These are phyloP conservation scores for Carollia perspicillata DNA, from an alignment of 2,113 vertebrate genomes.

Conservation along the genomic window DNA sequence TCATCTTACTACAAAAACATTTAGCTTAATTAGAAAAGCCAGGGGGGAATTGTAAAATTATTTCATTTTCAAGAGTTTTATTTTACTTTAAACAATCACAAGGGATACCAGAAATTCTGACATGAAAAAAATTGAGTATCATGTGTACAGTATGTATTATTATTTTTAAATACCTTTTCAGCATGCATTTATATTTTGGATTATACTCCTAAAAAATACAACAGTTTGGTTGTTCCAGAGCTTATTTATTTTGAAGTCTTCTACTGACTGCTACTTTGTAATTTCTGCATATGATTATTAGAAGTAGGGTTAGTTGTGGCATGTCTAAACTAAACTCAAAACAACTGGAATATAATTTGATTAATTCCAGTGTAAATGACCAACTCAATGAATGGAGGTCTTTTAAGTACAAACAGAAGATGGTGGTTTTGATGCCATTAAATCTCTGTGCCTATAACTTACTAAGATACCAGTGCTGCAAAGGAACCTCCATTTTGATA, in stretches of 20 bases:
- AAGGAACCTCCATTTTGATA: background rate
- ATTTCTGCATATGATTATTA: slow-evolving; percentile 61
- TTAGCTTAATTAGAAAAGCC: background rate
- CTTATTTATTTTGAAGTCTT: slow-evolving; percentile 57
- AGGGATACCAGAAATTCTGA: background rate
- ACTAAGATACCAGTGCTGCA: background rate
- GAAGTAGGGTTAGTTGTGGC: slow-evolving; percentile 53
- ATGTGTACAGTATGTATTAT: background rate
- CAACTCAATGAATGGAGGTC: slow-evolving; percentile 44
- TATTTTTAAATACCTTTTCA: slow-evolving; percentile 36
- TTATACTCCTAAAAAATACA: slow-evolving; percentile 47
- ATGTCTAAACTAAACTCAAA: slow-evolving; percentile 73
- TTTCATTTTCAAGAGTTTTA: background rate
- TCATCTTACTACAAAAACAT: background rate
- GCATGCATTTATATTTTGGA: slow-evolving; percentile 61
- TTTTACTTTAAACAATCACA: slow-evolving; percentile 3
- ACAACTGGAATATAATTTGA: slow-evolving; percentile 60
- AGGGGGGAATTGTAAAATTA: background rate
- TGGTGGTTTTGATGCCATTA: slow-evolving; percentile 31
- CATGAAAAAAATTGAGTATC: background rate
- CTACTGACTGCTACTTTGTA: slow-evolving; percentile 49
- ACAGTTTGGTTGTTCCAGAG: slow-evolving; percentile 59
- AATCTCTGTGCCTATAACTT: slow-evolving; percentile 21
- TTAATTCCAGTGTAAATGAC: slow-evolving; percentile 66
- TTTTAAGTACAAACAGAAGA: slow-evolving; percentile 52